Evolutionary conservation across 2,888 invertebrate species (phyloP).

Genomic region (Cremastinae sp.): DNA sequence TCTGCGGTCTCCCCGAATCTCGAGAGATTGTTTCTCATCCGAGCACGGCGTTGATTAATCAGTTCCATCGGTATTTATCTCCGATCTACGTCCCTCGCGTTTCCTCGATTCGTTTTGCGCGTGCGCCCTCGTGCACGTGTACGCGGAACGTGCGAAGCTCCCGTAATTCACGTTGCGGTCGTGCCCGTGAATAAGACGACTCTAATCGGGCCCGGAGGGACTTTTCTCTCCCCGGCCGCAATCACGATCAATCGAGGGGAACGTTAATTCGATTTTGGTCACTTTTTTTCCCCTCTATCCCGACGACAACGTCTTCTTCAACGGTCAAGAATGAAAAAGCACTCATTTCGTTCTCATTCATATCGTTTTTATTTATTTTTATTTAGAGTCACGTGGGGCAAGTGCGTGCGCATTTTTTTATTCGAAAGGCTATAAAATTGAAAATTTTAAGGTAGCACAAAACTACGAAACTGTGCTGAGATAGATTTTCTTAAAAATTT

Average conservation of each 20-base stretch:
- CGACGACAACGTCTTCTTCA: too few species aligned
- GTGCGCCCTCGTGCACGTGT: not conserved
- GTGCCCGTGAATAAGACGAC: constrained; percentile 50
- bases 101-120: constrained; percentile 17
- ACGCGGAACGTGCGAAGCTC: constrained; percentile 37
- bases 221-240: constrained; percentile 32
- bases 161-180: constrained; percentile 65
- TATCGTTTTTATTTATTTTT: too few species aligned
- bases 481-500: too few species aligned
- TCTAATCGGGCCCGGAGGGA: constrained; percentile 63
- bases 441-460: too few species aligned
- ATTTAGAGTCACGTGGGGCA: too few species aligned
- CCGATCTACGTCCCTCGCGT: constrained; percentile 48
- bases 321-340: too few species aligned
- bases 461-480: too few species aligned
- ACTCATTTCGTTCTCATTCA: too few species aligned
- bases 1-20: constrained; percentile 41
- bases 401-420: too few species aligned
- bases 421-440: too few species aligned
- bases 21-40: constrained; percentile 53
- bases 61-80: constrained; percentile 44
- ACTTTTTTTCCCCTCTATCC: too few species aligned
- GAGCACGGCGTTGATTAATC: constrained; percentile 48
- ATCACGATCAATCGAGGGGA: constrained; percentile 41
- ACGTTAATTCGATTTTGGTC: constrained; percentile 68